Base-by-base conservation (phyloP, 2,797 vertebrate genomes). In the Intellagama lesueurii region DNA sequence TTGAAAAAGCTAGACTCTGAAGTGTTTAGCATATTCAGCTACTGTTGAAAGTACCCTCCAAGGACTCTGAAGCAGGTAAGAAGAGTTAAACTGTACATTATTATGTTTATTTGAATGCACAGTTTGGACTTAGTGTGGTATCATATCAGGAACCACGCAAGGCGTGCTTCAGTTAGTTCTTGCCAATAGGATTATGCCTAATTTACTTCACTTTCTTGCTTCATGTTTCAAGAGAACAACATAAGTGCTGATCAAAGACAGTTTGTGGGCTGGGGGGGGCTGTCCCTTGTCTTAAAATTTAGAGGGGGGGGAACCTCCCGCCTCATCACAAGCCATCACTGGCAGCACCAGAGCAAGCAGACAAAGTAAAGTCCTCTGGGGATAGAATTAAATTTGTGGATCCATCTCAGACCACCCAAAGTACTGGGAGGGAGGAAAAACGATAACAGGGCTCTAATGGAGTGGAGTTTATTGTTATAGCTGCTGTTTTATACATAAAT, bases 401-500 rank as follows among this genome's bases (percentile, higher is more conserved):
- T 90, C 86, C 90, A 81, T 68, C 85, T 22, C 7, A 0, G 70
- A 84, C 30, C 52, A 92, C 14, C 1, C 4, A 0, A 86, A 83
- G 79, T 83, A 91, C 40, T 85, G 85, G 72, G 90, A 86, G 84
- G 47, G 88, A 92, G 80, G 86, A 30, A 40, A 16, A 87, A 69
- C 5, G 22, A 32, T n/a, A 76, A 64, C 64, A 69, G 73, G 52
- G 83, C 68, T 30, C 47, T 92, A 86, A 85, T 90, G 47, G 16
- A 86, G 30, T 86, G 52, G 69, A 78, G 81, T 83, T 69, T 77
- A 70, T 77, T n/a, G 60, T 83, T 88, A 69, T 66, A 22, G 4
- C 79, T 40, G 26, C 72, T 56, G 17, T 76, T 47, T 52, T n/a
- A 76, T 88, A 91, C 87, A 90, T 85, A 85, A 93, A 93, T 92